Evolutionary conservation across 2,888 invertebrate species (phyloP).

Genomic region (Drosophila affinis): DNA sequence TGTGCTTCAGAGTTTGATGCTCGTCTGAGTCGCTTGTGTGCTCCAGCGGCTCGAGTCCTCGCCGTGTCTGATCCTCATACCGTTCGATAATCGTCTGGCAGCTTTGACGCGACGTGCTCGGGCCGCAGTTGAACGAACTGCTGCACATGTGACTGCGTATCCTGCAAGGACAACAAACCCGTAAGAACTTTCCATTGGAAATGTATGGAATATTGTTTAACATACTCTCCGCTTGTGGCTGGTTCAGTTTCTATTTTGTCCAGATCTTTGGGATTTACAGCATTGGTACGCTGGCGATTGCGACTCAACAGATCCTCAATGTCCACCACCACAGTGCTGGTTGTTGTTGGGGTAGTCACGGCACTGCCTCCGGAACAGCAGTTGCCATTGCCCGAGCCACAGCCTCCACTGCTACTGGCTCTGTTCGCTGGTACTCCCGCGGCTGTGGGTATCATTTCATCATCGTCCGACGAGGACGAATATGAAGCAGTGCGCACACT

Average conservation of each 20-base stretch:
- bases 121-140: slow-evolving; percentile 85
- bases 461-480: slow-evolving; percentile 82
- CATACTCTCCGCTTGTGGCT: slow-evolving; percentile 48
- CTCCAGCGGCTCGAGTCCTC: slow-evolving; percentile 85
- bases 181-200: neutral
- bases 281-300: slow-evolving; percentile 56
- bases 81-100: slow-evolving; percentile 85
- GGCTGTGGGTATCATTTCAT: slow-evolving; percentile 76
- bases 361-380: slow-evolving; percentile 72
- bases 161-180: slow-evolving; percentile 30
- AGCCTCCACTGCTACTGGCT: slow-evolving; percentile 46
- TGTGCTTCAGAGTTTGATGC: slow-evolving; percentile 91
- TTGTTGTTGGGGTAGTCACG: slow-evolving; percentile 68
- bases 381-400: slow-evolving; percentile 77
- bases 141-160: slow-evolving; percentile 83
- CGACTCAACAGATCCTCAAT: slow-evolving; percentile 87
- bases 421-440: slow-evolving; percentile 43
- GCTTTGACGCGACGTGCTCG: slow-evolving; percentile 84
- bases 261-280: slow-evolving; percentile 42
- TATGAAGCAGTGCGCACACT: slow-evolving; percentile 78
- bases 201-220: rapidly evolving
- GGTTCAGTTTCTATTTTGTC: slow-evolving; percentile 60
- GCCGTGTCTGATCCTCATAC: slow-evolving; percentile 85
- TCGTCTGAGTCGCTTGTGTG: slow-evolving; percentile 86
- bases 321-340: slow-evolving; percentile 85